These are phyloP conservation scores for Myiothlypis coronata DNA, from an alignment of 2,797 vertebrate species.

Conservation along the genomic window DNA sequence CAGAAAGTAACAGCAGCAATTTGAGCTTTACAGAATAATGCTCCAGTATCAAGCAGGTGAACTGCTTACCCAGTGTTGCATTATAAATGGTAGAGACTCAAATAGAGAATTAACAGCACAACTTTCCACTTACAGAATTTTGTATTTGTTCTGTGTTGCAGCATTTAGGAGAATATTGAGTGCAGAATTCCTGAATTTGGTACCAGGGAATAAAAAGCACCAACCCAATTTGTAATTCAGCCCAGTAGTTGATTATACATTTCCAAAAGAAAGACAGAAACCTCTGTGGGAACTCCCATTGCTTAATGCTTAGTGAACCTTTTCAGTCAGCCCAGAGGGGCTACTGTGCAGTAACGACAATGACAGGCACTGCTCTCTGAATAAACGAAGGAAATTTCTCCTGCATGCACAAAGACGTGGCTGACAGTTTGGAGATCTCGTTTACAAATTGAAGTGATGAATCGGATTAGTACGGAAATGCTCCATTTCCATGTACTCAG, in stretches of 20 bases:
- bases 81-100: not conserved
- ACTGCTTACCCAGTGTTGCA: not conserved
- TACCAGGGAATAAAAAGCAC: conserved; percentile 71
- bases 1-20: not conserved
- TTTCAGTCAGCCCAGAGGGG: conserved; percentile 60
- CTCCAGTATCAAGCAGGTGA: not conserved
- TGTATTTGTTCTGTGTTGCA: not conserved
- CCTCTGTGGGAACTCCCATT: conserved; percentile 33
- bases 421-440: conserved; percentile 49
- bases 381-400: conserved; percentile 53
- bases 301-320: conserved; percentile 40
- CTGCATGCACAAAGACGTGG: conserved; percentile 16
- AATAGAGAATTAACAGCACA: not conserved
- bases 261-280: conserved; percentile 78
- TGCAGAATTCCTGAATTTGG: conserved; percentile 36
- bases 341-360: conserved; percentile 58
- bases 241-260: conserved; percentile 63
- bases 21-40: not conserved
- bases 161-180: not conserved
- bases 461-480: conserved; percentile 44
- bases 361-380: conserved; percentile 55
- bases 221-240: conserved; percentile 62
- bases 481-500: conserved; percentile 30
- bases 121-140: not conserved
- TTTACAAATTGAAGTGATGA: conserved; percentile 52